These are phyloP conservation scores for Gila orcuttii DNA, from an alignment of 2,113 vertebrate genomes.

Conservation along the genomic window DNA sequence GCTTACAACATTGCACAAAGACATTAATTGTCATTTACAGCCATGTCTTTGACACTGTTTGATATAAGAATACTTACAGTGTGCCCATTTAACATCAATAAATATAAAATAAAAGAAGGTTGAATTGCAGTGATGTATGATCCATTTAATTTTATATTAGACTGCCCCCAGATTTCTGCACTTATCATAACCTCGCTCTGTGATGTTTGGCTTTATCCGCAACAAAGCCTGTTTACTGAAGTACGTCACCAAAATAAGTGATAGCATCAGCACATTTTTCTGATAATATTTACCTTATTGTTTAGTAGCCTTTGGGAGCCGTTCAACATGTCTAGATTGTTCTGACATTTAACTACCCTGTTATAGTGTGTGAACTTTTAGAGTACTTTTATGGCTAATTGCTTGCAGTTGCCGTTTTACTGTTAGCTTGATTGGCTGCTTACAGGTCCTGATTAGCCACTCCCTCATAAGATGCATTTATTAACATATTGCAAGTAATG, in stretches of 20 bases:
- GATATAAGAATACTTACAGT: neutral
- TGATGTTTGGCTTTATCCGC: neutral
- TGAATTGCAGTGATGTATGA: neutral
- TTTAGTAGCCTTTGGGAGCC: constrained; percentile 38
- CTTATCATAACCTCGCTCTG: neutral
- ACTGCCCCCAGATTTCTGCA: neutral
- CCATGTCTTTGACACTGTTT: neutral
- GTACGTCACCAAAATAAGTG: neutral
- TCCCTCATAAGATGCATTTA: constrained; percentile 10
- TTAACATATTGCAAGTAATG: neutral
- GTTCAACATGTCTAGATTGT: constrained; percentile 29
- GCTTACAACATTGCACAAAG: neutral
- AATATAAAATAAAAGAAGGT: neutral
- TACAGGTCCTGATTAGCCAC: constrained; percentile 33
- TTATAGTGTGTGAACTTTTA: constrained; percentile 37
- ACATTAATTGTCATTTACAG: neutral
- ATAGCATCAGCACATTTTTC: constrained; percentile 36
- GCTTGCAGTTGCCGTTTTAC: constrained; percentile 45
- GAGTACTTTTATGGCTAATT: constrained; percentile 47
- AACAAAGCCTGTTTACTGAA: constrained; percentile 14
- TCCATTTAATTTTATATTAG: neutral
- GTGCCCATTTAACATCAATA: neutral
- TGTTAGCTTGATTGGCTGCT: constrained; percentile 35
- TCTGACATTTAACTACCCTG: constrained; percentile 43
- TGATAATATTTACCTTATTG: constrained; percentile 30